Evolutionary conservation across 1,140 invertebrate genomes (phyloP), one percentile per base, ranked within the genome.

Genomic region (Elymnias hypermnestra): DNA sequence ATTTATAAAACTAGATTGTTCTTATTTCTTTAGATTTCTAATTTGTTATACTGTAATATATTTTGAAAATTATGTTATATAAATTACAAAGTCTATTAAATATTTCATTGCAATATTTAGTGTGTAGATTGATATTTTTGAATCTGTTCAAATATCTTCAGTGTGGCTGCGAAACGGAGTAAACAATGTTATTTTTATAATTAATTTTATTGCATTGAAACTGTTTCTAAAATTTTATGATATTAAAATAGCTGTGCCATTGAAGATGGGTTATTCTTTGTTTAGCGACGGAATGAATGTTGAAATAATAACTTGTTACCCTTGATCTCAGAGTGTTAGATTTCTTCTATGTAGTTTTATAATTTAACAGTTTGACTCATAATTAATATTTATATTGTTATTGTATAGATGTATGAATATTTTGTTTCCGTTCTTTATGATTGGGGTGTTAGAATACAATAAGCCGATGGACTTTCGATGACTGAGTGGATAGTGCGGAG

Each of bases 381-480:
- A 56, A 56, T 63, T 48, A 67, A 72, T 72, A 81, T 76, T 74
- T 74, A 73, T 77, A 79, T 79, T 81, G 71, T 81, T 84, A 79
- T 70, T 78, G 73, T 78, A 74, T 78, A 82, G 70, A 64, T 60
- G 63, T 75, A 69, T 64, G 63, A 47, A 54, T 65, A 63, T 70
- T 82, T 82, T 63, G 39, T 64, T 78, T 79, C 39, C 60, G 59
- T 81, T 55, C 72, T 81, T 75, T 74, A 58, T 72, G 65, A 67
- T 70, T 71, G 72, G 67, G 67, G 67, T 74, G 70, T 75, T 79
- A 78, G 71, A 60, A 68, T 71, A 76, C 63, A 71, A 61, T 58
- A 62, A 60, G 78, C 81, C 81, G 81, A 81, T 84, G 81, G 74
- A 84, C 81, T 84, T 83, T 84, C 78, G 44, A 82, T 81, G 73